Conservation (phyloP, 1,140 invertebrate species). For the Caenorhabditis inopinata region DNA sequence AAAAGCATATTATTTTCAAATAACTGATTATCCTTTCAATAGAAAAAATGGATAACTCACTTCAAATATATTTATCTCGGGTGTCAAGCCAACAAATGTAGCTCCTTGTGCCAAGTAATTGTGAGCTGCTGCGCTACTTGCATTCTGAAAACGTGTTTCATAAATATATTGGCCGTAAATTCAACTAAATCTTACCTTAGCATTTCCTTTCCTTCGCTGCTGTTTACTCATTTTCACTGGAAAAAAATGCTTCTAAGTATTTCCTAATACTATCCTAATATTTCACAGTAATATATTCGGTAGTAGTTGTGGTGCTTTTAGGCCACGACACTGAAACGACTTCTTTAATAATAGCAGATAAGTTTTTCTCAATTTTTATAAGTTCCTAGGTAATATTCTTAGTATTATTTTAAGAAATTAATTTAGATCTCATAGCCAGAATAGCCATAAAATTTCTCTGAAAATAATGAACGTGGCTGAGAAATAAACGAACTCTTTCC, state of each 20-base stretch:
- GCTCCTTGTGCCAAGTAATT: neutral
- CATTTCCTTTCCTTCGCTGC: conserved; percentile 40
- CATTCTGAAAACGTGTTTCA: neutral
- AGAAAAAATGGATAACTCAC: neutral
- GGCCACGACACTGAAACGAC: no score
- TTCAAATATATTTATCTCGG: conserved; percentile 2
- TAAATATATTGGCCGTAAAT: neutral
- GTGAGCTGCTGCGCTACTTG: neutral
- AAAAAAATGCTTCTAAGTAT: neutral
- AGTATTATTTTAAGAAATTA: no score
- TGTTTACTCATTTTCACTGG: conserved; percentile 32
- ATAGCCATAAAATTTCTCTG: no score
- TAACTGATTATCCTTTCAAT: no score
- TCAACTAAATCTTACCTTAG: conserved; percentile 14
- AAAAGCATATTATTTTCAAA: no score
- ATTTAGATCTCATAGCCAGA: no score
- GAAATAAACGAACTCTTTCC: no score
- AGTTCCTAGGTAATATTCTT: no score
- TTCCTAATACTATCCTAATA: no score
- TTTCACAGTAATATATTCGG: neutral
- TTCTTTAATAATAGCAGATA: no score
- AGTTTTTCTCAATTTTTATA: no score
- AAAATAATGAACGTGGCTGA: no score
- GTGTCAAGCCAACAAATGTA: neutral
- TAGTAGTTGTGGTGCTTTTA: neutral